These are phyloP conservation scores for Phaedon cochleariae DNA, from an alignment of 2,888 invertebrate genomes.

Conservation along the genomic window DNA sequence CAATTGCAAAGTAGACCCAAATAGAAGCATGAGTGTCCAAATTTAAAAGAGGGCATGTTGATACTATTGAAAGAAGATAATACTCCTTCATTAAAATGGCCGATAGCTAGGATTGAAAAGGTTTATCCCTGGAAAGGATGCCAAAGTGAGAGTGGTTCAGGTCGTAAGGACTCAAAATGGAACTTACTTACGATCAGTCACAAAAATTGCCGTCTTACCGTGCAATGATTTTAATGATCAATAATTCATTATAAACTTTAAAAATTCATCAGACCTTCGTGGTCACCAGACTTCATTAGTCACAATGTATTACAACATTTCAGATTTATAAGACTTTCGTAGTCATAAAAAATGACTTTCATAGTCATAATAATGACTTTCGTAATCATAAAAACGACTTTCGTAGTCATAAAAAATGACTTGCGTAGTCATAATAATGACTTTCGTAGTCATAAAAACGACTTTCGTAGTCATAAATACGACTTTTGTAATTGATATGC, in stretches of 20 bases:
- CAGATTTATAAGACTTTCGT: background rate
- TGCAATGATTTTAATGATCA: background rate
- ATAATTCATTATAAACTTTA: background rate
- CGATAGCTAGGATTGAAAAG: constrained; percentile 1
- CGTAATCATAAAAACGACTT: background rate
- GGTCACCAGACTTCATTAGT: background rate
- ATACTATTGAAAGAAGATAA: constrained; percentile 8
- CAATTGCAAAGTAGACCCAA: constrained; percentile 39
- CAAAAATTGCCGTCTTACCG: background rate
- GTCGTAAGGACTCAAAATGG: constrained; percentile 10
- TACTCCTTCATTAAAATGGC: constrained; percentile 9
- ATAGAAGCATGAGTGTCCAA: constrained; percentile 22
- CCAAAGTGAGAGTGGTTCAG: constrained; percentile 11
- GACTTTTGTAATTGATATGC: background rate
- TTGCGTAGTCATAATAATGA: background rate
- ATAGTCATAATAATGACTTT: background rate
- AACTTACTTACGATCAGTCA: constrained; percentile 6
- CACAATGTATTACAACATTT: too few relatives aligned
- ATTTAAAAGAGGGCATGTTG: constrained; percentile 1
- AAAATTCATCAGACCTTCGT: background rate
- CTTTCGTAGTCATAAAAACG: background rate
- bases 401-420: background rate
- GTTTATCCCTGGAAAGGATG: constrained; percentile 9
- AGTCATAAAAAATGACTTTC: background rate
- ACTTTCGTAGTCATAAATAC: background rate